Evolutionary conservation across 1,140 invertebrate genomes (phyloP).

Genomic region (Helicoverpa zea): DNA sequence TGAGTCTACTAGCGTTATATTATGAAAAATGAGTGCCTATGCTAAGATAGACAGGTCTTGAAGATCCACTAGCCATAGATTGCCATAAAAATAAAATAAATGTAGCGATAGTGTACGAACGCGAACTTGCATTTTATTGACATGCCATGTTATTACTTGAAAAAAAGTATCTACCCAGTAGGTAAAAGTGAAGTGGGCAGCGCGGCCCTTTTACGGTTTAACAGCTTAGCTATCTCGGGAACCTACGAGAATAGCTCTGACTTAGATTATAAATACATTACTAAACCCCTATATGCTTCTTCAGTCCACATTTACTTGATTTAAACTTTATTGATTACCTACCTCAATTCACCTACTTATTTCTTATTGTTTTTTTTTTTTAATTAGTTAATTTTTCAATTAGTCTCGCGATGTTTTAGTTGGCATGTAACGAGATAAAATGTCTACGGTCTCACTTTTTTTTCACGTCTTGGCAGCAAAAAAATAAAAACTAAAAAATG

Average conservation of each 20-base stretch:
- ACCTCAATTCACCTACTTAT: background rate
- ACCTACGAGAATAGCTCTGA: background rate
- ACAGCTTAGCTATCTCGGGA: background rate
- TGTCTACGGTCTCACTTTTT: too few species aligned
- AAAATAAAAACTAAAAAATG: conserved; percentile 5
- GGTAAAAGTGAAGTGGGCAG: background rate
- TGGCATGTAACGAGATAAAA: too few species aligned
- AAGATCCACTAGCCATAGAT: background rate
- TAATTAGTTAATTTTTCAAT: too few species aligned
- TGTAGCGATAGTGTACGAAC: background rate
- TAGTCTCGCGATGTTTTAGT: too few species aligned
- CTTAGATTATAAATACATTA: background rate
- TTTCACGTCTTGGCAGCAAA: too few species aligned
- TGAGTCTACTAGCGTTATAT: conserved; percentile 23
- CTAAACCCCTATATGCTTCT: too few species aligned
- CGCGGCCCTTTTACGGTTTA: conserved; percentile 10
- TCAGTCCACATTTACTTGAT: too few species aligned
- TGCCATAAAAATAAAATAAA: conserved; percentile 3
- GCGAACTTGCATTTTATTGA: conserved; percentile 7
- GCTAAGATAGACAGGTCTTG: background rate
- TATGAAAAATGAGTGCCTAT: conserved; percentile 6
- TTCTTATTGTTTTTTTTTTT: too few species aligned
- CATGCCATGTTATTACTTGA: conserved; percentile 4
- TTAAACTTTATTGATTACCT: too few species aligned
- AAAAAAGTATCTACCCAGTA: background rate